Evolutionary conservation across 2,888 invertebrate genomes (phyloP).

Genomic region (Isotomurus palustris): DNA sequence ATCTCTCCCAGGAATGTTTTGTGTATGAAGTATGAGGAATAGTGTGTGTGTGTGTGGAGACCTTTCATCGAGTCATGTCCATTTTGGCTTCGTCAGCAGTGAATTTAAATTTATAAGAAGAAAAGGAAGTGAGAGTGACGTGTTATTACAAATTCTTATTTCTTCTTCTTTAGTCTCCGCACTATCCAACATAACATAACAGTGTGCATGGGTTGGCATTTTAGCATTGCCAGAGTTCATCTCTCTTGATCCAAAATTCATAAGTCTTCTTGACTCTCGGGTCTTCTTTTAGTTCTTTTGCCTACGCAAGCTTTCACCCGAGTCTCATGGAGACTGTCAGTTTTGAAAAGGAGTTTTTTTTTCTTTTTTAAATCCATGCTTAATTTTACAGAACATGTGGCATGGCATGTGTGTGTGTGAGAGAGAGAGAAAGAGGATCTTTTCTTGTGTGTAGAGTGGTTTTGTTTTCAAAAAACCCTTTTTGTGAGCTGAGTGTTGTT

Average conservation of each 20-base stretch:
- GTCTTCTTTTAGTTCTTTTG: background rate
- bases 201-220: background rate
- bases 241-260: slow-evolving; percentile 1
- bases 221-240: background rate
- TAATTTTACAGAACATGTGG: too few species aligned
- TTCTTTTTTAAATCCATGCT: too few species aligned
- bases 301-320: background rate
- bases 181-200: background rate
- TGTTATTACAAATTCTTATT: slow-evolving; percentile 9
- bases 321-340: too few species aligned
- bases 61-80: background rate
- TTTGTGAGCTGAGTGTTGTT: too few species aligned
- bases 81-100: background rate
- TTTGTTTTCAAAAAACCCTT: too few species aligned
- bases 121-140: slow-evolving; percentile 9
- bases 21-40: background rate
- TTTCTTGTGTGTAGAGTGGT: too few species aligned
- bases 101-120: slow-evolving; percentile 6
- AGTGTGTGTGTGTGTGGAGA: background rate
- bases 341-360: too few species aligned
- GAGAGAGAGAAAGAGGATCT: too few species aligned
- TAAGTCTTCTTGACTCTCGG: background rate
- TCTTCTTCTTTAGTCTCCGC: background rate
- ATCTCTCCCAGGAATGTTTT: background rate
- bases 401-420: too few species aligned